Conservation (phyloP, 2,888 invertebrate genomes). For the Leucophenga maculata region DNA sequence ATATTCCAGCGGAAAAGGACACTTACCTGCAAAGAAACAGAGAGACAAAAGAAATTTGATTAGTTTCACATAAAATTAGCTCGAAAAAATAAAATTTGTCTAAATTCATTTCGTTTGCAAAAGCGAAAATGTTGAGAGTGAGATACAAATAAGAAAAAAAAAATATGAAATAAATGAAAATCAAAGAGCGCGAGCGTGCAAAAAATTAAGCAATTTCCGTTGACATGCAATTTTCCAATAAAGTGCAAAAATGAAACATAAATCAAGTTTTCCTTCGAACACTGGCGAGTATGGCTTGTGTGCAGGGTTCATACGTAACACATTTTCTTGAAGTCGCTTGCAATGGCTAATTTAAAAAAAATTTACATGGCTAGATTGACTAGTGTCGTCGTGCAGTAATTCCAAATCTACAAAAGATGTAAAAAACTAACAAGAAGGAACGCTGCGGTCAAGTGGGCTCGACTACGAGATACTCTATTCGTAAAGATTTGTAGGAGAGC, state of each 20-base stretch:
- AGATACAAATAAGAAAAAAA: no score
- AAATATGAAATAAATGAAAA: constrained; percentile 37
- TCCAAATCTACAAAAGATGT: no score
- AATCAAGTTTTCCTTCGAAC: constrained; percentile 18
- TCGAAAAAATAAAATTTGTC: constrained; percentile 23
- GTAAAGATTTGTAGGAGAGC: no score
- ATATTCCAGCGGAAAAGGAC: constrained; percentile 22
- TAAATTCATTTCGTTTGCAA: constrained; percentile 45
- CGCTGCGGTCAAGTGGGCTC: no score
- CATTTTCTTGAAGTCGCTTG: no score
- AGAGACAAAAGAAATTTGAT: constrained; percentile 18
- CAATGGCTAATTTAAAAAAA: not conserved
- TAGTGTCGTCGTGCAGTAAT: no score
- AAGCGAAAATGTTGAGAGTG: constrained; percentile 34
- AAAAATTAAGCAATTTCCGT: constrained; percentile 62
- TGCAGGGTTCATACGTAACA: no score
- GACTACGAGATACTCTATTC: no score
- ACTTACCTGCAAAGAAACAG: constrained; percentile 54
- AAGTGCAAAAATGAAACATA: constrained; percentile 21
- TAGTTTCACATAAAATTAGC: not conserved
- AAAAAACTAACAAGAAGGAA: no score
- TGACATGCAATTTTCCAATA: constrained; percentile 46
- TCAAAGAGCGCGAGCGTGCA: constrained; percentile 37
- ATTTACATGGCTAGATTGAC: no score
- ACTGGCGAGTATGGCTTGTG: constrained; percentile 10